A percentile compares a stretch with the other conserved stretches of the same genome.
These are phyloP conservation scores for Tipula helvola DNA, from an alignment of 2,888 invertebrate species.

Conservation along the genomic window DNA sequence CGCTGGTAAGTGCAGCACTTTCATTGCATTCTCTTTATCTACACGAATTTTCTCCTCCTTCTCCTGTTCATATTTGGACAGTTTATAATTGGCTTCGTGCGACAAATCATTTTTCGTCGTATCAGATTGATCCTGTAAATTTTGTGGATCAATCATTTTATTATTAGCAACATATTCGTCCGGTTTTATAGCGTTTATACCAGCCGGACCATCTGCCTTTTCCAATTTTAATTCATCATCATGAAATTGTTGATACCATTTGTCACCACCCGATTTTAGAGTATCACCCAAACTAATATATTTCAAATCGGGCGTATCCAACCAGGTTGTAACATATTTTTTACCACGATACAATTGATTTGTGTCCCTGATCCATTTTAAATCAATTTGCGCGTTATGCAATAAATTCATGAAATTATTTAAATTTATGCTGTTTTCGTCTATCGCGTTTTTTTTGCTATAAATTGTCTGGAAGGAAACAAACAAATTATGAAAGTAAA, in stretches of 20 bases:
- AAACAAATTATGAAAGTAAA: not conserved
- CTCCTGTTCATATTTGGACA: constrained; percentile 34
- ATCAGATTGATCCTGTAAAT: constrained; percentile 21
- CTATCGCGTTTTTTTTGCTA: not conserved
- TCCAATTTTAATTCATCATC: constrained; percentile 14
- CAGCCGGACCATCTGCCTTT: not conserved
- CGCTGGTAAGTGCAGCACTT: not conserved
- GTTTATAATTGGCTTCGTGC: constrained; percentile 33
- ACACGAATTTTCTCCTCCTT: not conserved
- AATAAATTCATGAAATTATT: constrained; percentile 12
- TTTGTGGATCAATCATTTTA: not conserved
- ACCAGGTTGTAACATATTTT: not conserved
- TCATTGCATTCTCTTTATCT: not conserved
- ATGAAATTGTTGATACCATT: constrained; percentile 17
- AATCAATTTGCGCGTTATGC: constrained; percentile 10
- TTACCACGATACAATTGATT: not conserved
- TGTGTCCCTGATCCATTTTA: constrained; percentile 14
- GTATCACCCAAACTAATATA: not conserved
- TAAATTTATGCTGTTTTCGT: not conserved
- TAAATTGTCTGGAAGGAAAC: not conserved
- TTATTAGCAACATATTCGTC: not conserved
- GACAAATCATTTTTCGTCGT: constrained; percentile 26
- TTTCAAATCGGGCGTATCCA: not conserved
- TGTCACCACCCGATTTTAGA: constrained; percentile 15
- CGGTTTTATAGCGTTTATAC: not conserved